Conservation (phyloP, 2,113 vertebrate species). For the Podarcis raffonei region DNA sequence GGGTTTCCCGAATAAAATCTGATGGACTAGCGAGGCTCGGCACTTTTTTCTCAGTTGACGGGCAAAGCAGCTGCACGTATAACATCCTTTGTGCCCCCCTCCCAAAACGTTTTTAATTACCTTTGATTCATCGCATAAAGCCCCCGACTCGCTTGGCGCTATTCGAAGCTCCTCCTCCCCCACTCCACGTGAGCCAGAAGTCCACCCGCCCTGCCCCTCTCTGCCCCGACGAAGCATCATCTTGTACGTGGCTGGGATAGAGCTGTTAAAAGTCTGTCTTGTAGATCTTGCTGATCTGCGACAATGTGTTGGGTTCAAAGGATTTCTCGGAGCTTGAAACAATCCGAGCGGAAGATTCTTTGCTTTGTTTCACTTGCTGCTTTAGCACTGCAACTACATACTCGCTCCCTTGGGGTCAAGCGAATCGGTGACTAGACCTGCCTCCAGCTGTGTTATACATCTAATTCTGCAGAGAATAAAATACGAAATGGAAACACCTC, state of each 20-base stretch:
- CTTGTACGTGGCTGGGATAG: not conserved
- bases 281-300: not conserved
- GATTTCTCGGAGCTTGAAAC: not conserved
- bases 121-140: constrained; percentile 65
- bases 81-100: constrained; percentile 54
- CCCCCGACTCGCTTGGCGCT: constrained; percentile 1
- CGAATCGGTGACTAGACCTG: constrained; percentile 38
- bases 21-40: constrained; percentile 64
- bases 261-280: constrained; percentile 7
- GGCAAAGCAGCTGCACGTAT: constrained; percentile 48
- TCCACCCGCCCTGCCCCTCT: not conserved
- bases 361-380: not conserved
- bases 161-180: not conserved
- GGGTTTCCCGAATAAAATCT: constrained; percentile 62
- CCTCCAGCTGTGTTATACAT: constrained; percentile 16
- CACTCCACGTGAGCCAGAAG: not conserved
- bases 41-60: constrained; percentile 61
- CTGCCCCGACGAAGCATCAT: not conserved
- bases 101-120: constrained; percentile 68
- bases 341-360: constrained; percentile 7
- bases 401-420: constrained; percentile 31
- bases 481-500: constrained; percentile 40
- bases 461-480: constrained; percentile 44
- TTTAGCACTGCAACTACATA: constrained; percentile 3
- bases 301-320: fast-evolving